Evolutionary conservation across 1,140 invertebrate species (phyloP).

Genomic region (Aplysia californica): DNA sequence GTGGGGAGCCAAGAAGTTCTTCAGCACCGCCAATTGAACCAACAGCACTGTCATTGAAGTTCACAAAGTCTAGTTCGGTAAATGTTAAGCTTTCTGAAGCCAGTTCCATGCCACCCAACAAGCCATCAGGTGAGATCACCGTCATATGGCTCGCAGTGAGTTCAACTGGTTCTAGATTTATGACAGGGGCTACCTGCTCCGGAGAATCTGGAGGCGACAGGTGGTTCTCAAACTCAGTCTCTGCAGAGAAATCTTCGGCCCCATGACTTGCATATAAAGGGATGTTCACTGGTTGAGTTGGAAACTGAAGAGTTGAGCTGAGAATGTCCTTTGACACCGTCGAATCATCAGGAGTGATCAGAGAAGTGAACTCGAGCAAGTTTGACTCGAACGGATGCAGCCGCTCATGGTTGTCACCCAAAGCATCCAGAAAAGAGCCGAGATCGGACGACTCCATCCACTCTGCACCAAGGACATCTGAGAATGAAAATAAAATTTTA

Average conservation of each 20-base stretch:
- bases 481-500: too few species aligned
- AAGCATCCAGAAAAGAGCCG: conserved; percentile 27
- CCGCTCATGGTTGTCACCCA: conserved; percentile 13
- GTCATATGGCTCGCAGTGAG: not conserved
- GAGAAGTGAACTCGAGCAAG: not conserved
- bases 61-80: not conserved
- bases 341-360: not conserved
- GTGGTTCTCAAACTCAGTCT: not conserved
- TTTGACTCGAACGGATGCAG: conserved; percentile 4
- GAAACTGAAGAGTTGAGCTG: not conserved
- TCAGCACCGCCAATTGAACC: not conserved
- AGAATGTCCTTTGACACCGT: not conserved
- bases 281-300: not conserved
- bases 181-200: conserved; percentile 22
- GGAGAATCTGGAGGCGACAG: conserved; percentile 10
- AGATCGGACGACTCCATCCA: conserved; percentile 51
- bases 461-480: conserved; percentile 39
- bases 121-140: not conserved
- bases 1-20: conserved; percentile 38
- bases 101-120: not conserved
- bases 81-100: not conserved
- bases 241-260: not conserved
- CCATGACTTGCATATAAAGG: not conserved
- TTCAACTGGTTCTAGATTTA: not conserved
- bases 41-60: not conserved